phyloP scores from a whole-genome alignment of 1,140 invertebrate genomes.

The Neodiprion virginianus region DNA sequence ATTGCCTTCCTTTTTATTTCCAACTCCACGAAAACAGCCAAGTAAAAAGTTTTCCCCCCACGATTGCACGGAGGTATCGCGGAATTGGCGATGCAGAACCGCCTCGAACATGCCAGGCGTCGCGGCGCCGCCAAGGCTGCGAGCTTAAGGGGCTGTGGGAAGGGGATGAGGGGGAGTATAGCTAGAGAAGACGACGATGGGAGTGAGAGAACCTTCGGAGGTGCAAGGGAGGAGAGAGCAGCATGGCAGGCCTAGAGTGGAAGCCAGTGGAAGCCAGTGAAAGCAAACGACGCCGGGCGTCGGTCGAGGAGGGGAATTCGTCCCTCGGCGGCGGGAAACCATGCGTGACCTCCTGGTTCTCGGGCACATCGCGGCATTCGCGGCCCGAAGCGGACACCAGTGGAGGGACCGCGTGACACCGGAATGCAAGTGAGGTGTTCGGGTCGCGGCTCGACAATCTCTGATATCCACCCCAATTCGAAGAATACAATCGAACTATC shows the following conservation, averaged over 20 bases:
- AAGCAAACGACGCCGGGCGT: slow-evolving; percentile 6
- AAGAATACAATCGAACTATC: too few species aligned
- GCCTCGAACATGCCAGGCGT: slow-evolving; percentile 1
- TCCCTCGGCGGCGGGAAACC: slow-evolving; percentile 4
- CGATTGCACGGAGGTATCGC: neutral
- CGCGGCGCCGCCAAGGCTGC: neutral
- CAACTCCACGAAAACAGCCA: too few species aligned
- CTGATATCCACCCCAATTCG: neutral
- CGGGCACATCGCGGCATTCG: neutral
- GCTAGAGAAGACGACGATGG: too few species aligned
- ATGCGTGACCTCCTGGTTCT: slow-evolving; percentile 6
- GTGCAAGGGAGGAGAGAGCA: too few species aligned
- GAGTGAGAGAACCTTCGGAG: too few species aligned
- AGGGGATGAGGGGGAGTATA: neutral
- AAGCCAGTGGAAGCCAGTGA: slow-evolving; percentile 2
- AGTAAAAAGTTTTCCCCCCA: too few species aligned
- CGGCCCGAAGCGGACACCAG: slow-evolving; percentile 6
- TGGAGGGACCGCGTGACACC: neutral
- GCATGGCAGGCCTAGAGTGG: too few species aligned
- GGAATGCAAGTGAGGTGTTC: neutral
- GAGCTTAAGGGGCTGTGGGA: neutral
- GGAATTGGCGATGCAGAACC: neutral
- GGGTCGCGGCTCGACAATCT: neutral
- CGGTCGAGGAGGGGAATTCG: slow-evolving; percentile 3
- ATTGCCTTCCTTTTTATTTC: too few species aligned